Evolutionary conservation across 2,797 vertebrate genomes (phyloP), one percentile per base, ranked within the genome.

Genomic region (Acanthurus leucopareius): DNA sequence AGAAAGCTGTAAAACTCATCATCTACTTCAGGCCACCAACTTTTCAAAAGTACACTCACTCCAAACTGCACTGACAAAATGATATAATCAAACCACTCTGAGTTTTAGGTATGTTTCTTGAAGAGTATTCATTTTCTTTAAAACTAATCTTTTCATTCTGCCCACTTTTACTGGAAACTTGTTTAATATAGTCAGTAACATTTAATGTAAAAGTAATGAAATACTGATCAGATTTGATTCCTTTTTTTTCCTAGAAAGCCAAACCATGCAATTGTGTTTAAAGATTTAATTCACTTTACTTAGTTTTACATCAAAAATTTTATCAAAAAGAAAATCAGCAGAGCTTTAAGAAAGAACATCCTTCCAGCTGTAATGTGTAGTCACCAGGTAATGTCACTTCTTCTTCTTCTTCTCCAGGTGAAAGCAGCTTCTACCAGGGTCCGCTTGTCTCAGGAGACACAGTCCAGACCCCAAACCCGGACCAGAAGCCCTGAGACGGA

Each of bases 321-420:
- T 35, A 20, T 8, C 7, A 16, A 44, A 25, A 25, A 60, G 10
- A 44, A 14, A n/a, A n/a, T 32, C 44, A 42, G 38, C 10, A 59
- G 17, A 42, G 11, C 17, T 65, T 14, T 10, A 19, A n/a, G 11
- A 32, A 19, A 35, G 47, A 35, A 44, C 28, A 48, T 47, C 19
- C 53, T 48, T 14, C 19, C 2, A 38, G 47, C 16, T 45, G 10
- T 16, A 19, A 13, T n/a, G 7, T 44, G 13, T 40, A 47, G 48
- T 48, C 20, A 57, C 32, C 38, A 2, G 4, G 42, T 42, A 13
- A 69, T 20, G 48, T 60, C 15, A 60, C 7, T n/a, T n/a, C n/a
- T n/a, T n/a, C 25, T 25, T 2, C 40, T 63, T 56, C 78, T 80
- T 82, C 83, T 75, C 20, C 83, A 97, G 97, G 77, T 86, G 62